These are phyloP conservation scores for Corythaixoides concolor DNA, from an alignment of 2,113 vertebrate genomes.

Conservation along the genomic window DNA sequence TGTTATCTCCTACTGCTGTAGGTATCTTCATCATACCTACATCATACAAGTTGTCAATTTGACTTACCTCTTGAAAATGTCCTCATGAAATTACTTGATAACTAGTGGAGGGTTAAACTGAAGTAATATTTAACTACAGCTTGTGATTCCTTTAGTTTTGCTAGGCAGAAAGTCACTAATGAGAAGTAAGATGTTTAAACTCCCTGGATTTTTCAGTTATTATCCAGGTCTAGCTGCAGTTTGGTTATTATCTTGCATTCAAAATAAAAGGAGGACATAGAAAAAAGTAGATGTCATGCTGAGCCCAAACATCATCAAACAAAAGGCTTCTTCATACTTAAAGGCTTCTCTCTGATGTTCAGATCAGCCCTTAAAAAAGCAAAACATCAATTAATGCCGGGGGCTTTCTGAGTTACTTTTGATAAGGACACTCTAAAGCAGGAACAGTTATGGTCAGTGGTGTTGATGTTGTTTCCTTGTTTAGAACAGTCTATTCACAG, in stretches of 20 bases:
- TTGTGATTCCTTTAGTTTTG: neutral
- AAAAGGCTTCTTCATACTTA: constrained; percentile 37
- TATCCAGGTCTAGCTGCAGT: neutral
- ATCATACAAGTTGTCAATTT: neutral
- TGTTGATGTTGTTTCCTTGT: neutral
- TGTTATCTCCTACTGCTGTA: neutral
- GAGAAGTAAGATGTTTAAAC: constrained; percentile 7
- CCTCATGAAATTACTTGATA: constrained; percentile 17
- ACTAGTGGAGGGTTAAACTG: neutral
- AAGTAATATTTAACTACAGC: neutral
- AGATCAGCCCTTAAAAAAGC: constrained; percentile 22
- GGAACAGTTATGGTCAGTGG: neutral
- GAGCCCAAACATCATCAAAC: constrained; percentile 44
- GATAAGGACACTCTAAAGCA: neutral
- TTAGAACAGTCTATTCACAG: neutral
- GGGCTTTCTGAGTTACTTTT: constrained; percentile 2
- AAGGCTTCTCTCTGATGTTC: constrained; percentile 46
- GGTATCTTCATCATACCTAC: neutral
- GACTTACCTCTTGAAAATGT: constrained; percentile 14
- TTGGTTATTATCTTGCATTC: constrained; percentile 42
- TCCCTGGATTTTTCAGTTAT: constrained; percentile 5
- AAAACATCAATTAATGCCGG: constrained; percentile 39
- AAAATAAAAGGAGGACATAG: constrained; percentile 52
- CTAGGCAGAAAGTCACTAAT: constrained; percentile 1
- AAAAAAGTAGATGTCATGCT: constrained; percentile 30